Conservation (phyloP, 2,888 invertebrate species). For the Brachylomia viminalis region DNA sequence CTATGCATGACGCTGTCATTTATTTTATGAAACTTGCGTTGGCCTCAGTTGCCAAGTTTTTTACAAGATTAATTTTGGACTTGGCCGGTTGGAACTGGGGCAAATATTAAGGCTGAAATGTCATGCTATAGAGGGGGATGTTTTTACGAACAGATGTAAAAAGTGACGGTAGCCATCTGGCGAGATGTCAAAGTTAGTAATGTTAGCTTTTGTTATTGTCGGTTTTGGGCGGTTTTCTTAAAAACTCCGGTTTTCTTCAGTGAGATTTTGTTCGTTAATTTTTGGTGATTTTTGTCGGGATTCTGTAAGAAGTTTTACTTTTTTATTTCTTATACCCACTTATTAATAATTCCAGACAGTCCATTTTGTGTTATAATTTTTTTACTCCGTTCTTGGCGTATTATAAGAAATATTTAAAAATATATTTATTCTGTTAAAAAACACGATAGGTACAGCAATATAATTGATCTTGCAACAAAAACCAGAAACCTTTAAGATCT, state of each 20-base stretch:
- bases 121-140: constrained; percentile 19
- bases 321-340: neutral
- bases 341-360: no score
- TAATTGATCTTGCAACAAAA: neutral
- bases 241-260: constrained; percentile 1
- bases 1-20: constrained; percentile 61
- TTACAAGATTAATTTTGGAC: constrained; percentile 62
- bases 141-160: constrained; percentile 58
- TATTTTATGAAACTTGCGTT: constrained; percentile 47
- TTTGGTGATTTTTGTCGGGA: constrained; percentile 17
- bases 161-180: constrained; percentile 58
- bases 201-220: constrained; percentile 46
- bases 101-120: constrained; percentile 40
- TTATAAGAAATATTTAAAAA: neutral
- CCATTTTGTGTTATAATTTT: neutral
- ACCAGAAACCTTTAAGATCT: neutral
- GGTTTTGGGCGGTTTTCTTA: constrained; percentile 13
- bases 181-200: constrained; percentile 52
- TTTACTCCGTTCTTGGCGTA: neutral
- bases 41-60: constrained; percentile 61
- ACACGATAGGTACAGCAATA: neutral
- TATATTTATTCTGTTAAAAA: neutral
- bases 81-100: constrained; percentile 43
- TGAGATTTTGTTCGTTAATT: constrained; percentile 22
- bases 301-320: neutral